Conservation (phyloP, 1,140 invertebrate species). For the Neoseiulus cucumeris region DNA sequence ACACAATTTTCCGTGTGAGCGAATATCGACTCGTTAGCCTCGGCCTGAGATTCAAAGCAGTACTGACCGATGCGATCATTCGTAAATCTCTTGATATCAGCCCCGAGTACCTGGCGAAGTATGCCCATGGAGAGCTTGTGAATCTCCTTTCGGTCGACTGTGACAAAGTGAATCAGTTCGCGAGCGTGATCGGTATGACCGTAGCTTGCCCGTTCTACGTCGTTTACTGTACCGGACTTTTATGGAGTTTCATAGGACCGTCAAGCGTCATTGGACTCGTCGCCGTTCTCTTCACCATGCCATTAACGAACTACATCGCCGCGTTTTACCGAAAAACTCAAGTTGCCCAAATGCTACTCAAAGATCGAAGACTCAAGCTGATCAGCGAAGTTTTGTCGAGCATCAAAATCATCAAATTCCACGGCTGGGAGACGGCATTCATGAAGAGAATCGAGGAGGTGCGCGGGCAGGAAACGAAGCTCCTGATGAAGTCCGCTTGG, state of each 20-base stretch:
- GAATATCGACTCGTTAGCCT: not conserved
- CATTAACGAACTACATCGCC: slow-evolving; percentile 30
- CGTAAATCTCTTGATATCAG: slow-evolving; percentile 27
- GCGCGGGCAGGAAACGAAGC: slow-evolving; percentile 28
- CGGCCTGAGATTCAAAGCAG: slow-evolving; percentile 1
- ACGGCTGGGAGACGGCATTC: slow-evolving; percentile 32
- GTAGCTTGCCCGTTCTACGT: slow-evolving; percentile 93
- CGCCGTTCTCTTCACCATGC: slow-evolving; percentile 30
- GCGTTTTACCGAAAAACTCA: slow-evolving; percentile 23
- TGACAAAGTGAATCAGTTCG: slow-evolving; percentile 62
- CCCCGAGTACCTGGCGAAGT: slow-evolving; percentile 29
- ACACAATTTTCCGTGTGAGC: not conserved
- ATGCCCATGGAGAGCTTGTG: slow-evolving; percentile 73
- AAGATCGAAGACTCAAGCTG: slow-evolving; percentile 55
- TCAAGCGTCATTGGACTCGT: slow-evolving; percentile 28
- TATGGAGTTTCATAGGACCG: slow-evolving; percentile 49
- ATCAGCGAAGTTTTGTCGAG: slow-evolving; percentile 87
- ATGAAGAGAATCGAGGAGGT: slow-evolving; percentile 26
- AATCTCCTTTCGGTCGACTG: slow-evolving; percentile 80
- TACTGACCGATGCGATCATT: slow-evolving; percentile 28
- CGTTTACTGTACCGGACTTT: slow-evolving; percentile 57
- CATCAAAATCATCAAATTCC: slow-evolving; percentile 54
- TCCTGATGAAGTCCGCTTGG: slow-evolving; percentile 31
- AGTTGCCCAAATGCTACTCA: slow-evolving; percentile 23
- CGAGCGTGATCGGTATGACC: slow-evolving; percentile 76